Conservation (phyloP, 2,113 vertebrate genomes). For the Anarhynchus alexandrinus region DNA sequence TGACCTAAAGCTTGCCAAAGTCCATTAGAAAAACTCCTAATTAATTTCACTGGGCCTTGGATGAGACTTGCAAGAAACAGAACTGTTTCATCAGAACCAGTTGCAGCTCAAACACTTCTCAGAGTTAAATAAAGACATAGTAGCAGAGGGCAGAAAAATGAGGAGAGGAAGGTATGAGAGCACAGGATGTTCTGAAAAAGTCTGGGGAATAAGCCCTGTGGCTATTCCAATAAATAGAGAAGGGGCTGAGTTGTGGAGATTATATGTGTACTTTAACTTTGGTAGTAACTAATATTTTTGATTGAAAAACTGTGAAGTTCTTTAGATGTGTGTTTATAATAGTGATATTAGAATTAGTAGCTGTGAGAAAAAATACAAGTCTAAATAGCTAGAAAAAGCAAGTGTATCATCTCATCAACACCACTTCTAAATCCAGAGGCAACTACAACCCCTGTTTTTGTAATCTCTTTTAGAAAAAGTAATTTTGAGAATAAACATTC, state of each 20-base stretch:
- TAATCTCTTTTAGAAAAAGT: background rate
- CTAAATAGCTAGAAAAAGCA: background rate
- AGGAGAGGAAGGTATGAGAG: background rate
- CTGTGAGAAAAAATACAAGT: background rate
- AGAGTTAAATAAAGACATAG: background rate
- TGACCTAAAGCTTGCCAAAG: background rate
- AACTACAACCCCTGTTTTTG: background rate
- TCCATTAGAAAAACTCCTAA: background rate
- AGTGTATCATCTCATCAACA: background rate
- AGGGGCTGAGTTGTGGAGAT: background rate
- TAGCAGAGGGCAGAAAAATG: background rate
- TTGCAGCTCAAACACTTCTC: background rate
- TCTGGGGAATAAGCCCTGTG: background rate
- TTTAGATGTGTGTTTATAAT: background rate
- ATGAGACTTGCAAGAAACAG: background rate
- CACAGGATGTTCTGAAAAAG: background rate
- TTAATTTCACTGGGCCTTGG: background rate
- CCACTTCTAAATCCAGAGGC: background rate
- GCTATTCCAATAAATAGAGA: background rate
- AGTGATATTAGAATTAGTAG: background rate
- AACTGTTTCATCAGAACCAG: background rate
- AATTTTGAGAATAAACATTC: background rate
- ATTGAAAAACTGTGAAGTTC: background rate
- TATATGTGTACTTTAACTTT: background rate
- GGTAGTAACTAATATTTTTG: background rate